These are phyloP conservation scores for Drosophila mimica DNA, from an alignment of 2,888 invertebrate species.

Conservation along the genomic window DNA sequence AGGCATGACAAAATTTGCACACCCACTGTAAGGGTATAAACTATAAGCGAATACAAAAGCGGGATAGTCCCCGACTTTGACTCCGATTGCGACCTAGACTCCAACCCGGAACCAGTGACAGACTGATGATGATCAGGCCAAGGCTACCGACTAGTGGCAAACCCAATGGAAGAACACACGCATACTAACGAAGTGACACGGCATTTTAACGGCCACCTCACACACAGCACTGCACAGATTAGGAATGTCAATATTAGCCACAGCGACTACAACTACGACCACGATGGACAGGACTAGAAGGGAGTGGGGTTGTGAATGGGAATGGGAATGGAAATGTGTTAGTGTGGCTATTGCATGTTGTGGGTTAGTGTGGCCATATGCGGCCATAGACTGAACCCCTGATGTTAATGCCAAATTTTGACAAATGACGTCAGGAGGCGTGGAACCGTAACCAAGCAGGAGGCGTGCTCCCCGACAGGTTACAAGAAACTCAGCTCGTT, in stretches of 20 bases:
- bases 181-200: constrained; percentile 78
- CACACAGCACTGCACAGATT: constrained; percentile 68
- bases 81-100: neutral
- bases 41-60: constrained; percentile 34
- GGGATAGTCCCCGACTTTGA: constrained; percentile 10
- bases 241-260: constrained; percentile 78
- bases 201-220: constrained; percentile 75
- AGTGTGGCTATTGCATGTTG: constrained; percentile 12
- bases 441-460: constrained; percentile 31
- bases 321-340: constrained; percentile 12
- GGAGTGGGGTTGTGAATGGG: neutral
- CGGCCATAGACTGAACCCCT: neutral
- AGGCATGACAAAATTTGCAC: neutral
- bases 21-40: neutral
- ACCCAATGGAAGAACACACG: constrained; percentile 71
- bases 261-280: constrained; percentile 25
- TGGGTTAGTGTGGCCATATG: constrained; percentile 13
- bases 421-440: constrained; percentile 74
- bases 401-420: constrained; percentile 54
- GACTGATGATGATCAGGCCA: constrained; percentile 39
- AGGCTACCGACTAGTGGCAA: constrained; percentile 44
- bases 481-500: constrained; percentile 49
- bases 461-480: constrained; percentile 41
- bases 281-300: constrained; percentile 9
- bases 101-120: constrained; percentile 5